Base-by-base conservation (phyloP, 2,797 vertebrate genomes). In the Euthynnus affinis region DNA sequence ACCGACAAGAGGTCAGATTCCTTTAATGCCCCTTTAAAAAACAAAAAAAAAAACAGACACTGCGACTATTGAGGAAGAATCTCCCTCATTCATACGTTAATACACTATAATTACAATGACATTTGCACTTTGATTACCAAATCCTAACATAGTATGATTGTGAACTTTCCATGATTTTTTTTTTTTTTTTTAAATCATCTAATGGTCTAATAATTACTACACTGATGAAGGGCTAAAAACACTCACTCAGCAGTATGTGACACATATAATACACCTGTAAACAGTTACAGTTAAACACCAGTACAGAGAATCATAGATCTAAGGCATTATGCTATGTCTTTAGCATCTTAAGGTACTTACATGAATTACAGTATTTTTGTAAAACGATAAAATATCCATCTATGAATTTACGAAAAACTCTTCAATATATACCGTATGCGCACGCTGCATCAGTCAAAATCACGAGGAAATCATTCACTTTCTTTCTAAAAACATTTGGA, bases 311-410 rank as follows among this genome's bases (percentile, higher is more conserved):
- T 95, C 95, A 96, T 69, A 70, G 93, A 96, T 96, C 97, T 97
- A 97, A 98, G 97, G 97, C 97, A 96, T 96, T 96, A 96, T 96
- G 96, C 97, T 97, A 97, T 89, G 93, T 95, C 65, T 95, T 95
- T 95, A 97, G 97, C 97, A 97, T 97, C 96, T 96, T 96, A 95
- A 97, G 96, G 96, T 98, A 96, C 94, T 96, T 95, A 96, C 96
- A 97, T 94, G 93, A 96, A 96, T 95, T 96, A 96, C 79, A 88
- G 77, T 71, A 71, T 95, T 96, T n/a, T 96, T 95, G 95, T 96
- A 37, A 97, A 96, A 93, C 93, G 92, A 96, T 91, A 87, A 91
- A 92, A 84, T 83, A 74, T 67, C 64, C 18, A 71, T 78, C 89
- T 93, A 90, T 83, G 87, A 86, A 88, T 90, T n/a, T 82, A 84